Base-by-base conservation (phyloP, 2,797 vertebrate genomes). In the Anas bahamensis region DNA sequence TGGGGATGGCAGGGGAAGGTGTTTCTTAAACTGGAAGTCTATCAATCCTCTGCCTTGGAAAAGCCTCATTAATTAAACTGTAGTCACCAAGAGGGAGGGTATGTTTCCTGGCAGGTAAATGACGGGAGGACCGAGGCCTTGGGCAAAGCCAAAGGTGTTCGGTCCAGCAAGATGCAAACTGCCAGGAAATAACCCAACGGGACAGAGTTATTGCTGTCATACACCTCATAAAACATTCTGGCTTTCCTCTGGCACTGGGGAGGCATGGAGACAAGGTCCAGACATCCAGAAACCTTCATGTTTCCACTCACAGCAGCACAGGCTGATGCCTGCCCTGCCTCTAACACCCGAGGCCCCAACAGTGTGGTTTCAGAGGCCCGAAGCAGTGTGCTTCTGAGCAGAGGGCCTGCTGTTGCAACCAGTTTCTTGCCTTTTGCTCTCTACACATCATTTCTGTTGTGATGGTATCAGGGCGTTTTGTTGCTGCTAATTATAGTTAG, bases 141-240 rank as follows among this genome's bases (percentile, higher is more conserved):
- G 80, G 82, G 78, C 91, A 94, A 93, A 92, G 91, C 87, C 19
- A 17, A 77, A 86, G 76, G 76, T 92, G 44, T 87, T 93, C 3
- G 22, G 85, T 96, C 82, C 91, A 89, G 79, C 82, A 83, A 83
- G 84, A 90, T 29, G 71, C 79, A 88, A 76, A 76, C 88, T 95
- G 94, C 90, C 64, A 88, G 92, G 37, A 94, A 93, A 73, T 68
- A 88, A 68, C 93, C 93, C 60, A 79, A 82, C n/a, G 66, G 93
- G 68, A 75, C 68, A 68, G 59, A 0, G 6, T 70, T 91, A 77
- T 48, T 69, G 57, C 84, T 90, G 65, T 55, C 85, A 83, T 41
- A 19, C 0, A 8, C 73, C 93, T 86, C 77, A 89, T 86, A 83
- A 92, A 89, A 91, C 73, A 52, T 61, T 88, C 65, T 53, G 72